A percentile compares a stretch with the other conserved stretches of the same genome.
These are phyloP conservation scores for Leucania comma DNA, from an alignment of 2,888 invertebrate genomes.

Conservation along the genomic window DNA sequence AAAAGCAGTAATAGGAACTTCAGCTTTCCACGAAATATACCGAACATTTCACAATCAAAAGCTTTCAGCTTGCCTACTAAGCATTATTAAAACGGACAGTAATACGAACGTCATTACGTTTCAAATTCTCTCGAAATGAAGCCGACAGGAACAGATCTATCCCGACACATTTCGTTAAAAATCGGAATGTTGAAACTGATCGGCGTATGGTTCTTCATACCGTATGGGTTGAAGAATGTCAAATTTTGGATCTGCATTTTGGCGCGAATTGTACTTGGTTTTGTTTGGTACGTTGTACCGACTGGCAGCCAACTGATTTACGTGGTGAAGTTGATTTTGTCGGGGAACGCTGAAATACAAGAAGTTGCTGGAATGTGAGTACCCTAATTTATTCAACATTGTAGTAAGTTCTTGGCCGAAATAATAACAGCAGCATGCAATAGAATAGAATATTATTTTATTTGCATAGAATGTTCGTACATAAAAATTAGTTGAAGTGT, in stretches of 20 bases:
- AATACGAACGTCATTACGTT: slow-evolving; percentile 57
- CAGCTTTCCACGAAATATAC: slow-evolving; percentile 16
- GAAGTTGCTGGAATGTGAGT: slow-evolving; percentile 77
- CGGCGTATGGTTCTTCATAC: slow-evolving; percentile 76
- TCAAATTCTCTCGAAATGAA: slow-evolving; percentile 65
- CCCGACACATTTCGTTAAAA: slow-evolving; percentile 71
- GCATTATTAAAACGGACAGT: slow-evolving; percentile 22
- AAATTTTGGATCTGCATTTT: slow-evolving; percentile 71
- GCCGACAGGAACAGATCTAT: slow-evolving; percentile 66
- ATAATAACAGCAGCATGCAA: too few relatives aligned
- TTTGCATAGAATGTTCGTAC: too few relatives aligned
- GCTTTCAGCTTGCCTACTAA: slow-evolving; percentile 31
- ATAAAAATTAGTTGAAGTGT: too few relatives aligned
- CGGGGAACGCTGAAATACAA: slow-evolving; percentile 72
- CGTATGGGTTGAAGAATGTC: slow-evolving; percentile 65
- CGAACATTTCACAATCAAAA: slow-evolving; percentile 32
- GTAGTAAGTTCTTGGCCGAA: too few relatives aligned
- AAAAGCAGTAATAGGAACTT: background rate
- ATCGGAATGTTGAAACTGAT: slow-evolving; percentile 70
- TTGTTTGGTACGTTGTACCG: slow-evolving; percentile 70
- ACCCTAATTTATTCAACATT: background rate
- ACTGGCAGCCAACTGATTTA: slow-evolving; percentile 72
- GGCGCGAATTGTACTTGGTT: slow-evolving; percentile 62
- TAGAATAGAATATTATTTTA: too few relatives aligned
- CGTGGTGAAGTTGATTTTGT: slow-evolving; percentile 67